These are phyloP conservation scores for Fissipunctia ypsillon DNA, from an alignment of 2,888 invertebrate species.

Conservation along the genomic window DNA sequence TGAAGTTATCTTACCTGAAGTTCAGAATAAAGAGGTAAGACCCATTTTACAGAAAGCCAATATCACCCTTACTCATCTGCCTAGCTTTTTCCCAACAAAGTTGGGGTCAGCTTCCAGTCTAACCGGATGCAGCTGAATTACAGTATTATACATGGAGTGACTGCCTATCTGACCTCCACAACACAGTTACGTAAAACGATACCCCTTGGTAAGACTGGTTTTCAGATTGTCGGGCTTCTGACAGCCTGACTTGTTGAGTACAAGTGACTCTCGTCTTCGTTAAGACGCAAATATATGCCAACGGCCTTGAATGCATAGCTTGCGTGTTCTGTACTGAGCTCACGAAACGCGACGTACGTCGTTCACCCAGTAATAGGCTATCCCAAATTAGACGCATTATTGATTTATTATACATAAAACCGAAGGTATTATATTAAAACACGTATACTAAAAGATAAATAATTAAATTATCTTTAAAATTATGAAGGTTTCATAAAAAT, in stretches of 20 bases:
- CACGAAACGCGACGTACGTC: too few relatives aligned
- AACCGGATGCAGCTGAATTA: background rate
- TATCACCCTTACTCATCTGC: background rate
- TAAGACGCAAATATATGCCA: too few relatives aligned
- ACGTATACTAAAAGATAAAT: too few relatives aligned
- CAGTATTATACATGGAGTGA: background rate
- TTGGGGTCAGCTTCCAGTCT: background rate
- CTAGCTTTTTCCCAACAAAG: background rate
- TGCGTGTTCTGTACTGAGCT: too few relatives aligned
- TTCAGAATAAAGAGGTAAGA: constrained; percentile 25
- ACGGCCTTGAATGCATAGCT: too few relatives aligned
- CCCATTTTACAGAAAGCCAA: background rate
- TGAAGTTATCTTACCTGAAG: constrained; percentile 45
- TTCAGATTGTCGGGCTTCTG: background rate
- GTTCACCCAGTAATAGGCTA: too few relatives aligned
- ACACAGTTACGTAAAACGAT: background rate
- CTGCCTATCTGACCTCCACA: background rate
- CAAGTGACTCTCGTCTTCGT: background rate
- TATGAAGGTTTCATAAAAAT: too few relatives aligned
- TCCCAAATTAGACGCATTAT: too few relatives aligned
- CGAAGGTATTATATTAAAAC: too few relatives aligned
- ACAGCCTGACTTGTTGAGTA: background rate
- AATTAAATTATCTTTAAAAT: too few relatives aligned
- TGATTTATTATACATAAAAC: too few relatives aligned
- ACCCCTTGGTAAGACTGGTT: background rate